Evolutionary conservation across 92 coral and sea anemone species (phyloP).

Genomic region (Epizoanthus illoricatus): DNA sequence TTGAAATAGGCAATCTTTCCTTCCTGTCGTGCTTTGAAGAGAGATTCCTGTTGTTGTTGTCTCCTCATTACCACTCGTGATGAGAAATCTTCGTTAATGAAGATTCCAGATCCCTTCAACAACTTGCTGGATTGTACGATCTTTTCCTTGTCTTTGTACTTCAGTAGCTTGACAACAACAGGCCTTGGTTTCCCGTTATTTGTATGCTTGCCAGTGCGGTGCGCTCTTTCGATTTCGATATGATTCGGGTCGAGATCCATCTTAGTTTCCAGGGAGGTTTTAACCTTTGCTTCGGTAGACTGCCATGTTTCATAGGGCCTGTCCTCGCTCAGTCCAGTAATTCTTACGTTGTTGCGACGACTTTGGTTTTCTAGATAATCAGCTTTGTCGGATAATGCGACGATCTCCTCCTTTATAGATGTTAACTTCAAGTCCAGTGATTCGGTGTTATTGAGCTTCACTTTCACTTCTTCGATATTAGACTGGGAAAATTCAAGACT

Average conservation of each 20-base stretch:
- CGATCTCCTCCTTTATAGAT: not conserved
- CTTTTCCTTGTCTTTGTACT: conserved; percentile 5
- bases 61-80: conserved; percentile 3
- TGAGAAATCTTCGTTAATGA: conserved; percentile 7
- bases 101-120: conserved; percentile 4
- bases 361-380: conserved; percentile 4
- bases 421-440: too few relatives aligned
- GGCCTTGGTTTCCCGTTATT: conserved; percentile 6
- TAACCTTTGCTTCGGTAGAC: not conserved
- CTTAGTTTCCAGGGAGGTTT: conserved; percentile 1
- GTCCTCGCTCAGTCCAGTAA: conserved; percentile 2
- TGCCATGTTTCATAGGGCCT: conserved; percentile 2
- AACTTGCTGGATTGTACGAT: not conserved
- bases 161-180: not conserved
- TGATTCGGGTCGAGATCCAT: not conserved
- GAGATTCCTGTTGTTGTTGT: not conserved
- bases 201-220: not conserved
- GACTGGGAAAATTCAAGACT: too few relatives aligned
- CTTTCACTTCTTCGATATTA: too few relatives aligned
- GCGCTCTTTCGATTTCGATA: not conserved
- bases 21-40: not conserved
- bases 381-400: not conserved
- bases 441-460: too few relatives aligned
- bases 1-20: conserved; percentile 8
- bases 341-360: conserved; percentile 3